phyloP scores from a whole-genome alignment of 2,888 invertebrate species.

The Athripsodes cinereus region DNA sequence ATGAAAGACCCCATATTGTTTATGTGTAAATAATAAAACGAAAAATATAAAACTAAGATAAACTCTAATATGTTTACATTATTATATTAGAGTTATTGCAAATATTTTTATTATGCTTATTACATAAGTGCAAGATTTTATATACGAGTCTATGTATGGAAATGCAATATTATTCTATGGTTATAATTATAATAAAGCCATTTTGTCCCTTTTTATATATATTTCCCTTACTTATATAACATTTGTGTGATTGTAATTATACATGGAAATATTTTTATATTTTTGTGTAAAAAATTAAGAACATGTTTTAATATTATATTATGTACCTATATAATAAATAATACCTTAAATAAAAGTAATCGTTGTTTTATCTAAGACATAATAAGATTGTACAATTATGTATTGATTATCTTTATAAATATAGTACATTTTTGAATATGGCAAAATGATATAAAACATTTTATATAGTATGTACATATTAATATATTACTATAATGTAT shows the following conservation, averaged over 20 bases:
- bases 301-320: slow-evolving; percentile 7
- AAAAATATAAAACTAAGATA: no score
- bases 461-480: not conserved
- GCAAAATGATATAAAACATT: not conserved
- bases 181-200: not conserved
- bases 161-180: slow-evolving; percentile 15
- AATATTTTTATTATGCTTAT: not conserved
- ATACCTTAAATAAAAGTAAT: not conserved
- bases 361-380: not conserved
- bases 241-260: slow-evolving; percentile 12
- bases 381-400: not conserved
- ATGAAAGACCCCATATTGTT: slow-evolving; percentile 54
- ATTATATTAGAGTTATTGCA: not conserved
- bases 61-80: not conserved
- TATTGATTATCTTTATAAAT: not conserved
- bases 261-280: slow-evolving; percentile 28
- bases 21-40: slow-evolving; percentile 47
- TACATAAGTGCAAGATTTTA: not conserved
- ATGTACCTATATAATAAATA: slow-evolving; percentile 6
- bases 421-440: not conserved
- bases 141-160: not conserved
- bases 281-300: slow-evolving; percentile 24
- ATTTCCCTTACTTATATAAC: not conserved
- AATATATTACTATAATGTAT: not conserved
- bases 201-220: slow-evolving; percentile 22